Evolutionary conservation across 2,113 vertebrate genomes (phyloP).

Genomic region (Alectura lathami): DNA sequence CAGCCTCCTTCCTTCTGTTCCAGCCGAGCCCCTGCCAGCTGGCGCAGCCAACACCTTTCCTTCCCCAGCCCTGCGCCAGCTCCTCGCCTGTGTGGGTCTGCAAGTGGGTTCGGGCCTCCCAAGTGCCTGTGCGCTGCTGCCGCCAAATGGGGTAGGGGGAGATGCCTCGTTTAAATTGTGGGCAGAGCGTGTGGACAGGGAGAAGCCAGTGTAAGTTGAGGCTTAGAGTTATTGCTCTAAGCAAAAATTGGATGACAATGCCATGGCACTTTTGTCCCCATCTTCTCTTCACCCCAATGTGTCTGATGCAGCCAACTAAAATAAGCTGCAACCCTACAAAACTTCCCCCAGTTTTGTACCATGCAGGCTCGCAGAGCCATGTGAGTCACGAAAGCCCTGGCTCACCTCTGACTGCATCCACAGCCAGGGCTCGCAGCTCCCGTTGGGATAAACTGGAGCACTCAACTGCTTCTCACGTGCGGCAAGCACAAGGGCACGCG

Average conservation of each 20-base stretch:
- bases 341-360: no score
- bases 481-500: rapidly evolving
- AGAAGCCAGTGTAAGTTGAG: neutral
- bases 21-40: neutral
- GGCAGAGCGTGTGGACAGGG: rapidly evolving
- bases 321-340: neutral
- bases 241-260: no score
- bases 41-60: neutral
- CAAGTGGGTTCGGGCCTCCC: rapidly evolving
- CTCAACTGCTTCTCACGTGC: rapidly evolving
- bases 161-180: rapidly evolving
- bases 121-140: rapidly evolving
- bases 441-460: neutral
- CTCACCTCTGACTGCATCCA: rapidly evolving
- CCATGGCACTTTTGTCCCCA: rapidly evolving
- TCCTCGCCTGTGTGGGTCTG: rapidly evolving
- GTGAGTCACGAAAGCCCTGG: rapidly evolving
- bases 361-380: rapidly evolving
- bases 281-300: neutral
- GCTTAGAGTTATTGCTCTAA: no score
- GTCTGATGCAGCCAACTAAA: rapidly evolving
- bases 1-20: neutral
- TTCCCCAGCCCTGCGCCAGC: rapidly evolving
- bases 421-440: neutral
- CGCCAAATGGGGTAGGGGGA: rapidly evolving